Base-by-base conservation (phyloP, 2,888 invertebrate genomes). In the Drosophila pseudotakahashii region DNA sequence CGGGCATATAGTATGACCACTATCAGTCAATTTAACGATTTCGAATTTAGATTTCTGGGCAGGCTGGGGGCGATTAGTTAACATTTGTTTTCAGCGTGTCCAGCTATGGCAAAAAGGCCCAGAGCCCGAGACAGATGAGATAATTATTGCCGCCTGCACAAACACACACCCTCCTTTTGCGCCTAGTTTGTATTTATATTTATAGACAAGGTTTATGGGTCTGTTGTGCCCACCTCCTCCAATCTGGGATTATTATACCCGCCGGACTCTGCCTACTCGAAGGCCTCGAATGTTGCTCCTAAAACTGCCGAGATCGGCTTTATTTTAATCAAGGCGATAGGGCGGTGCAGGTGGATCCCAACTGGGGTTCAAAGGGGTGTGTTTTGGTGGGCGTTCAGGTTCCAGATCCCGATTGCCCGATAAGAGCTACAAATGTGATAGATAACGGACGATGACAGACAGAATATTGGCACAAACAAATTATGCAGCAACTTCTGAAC, bases 81-180 rank as follows among this genome's bases (percentile, higher is more conserved):
- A 66, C 84, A 85, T 88, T 85, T 85, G 84, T 85, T 85, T 82
- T 85, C 52, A 87, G 79, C 84, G 88, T 85, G 84, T 73, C 70
- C 75, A 64, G 75, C 53, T 14, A 14, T 30, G 47, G 47, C 32
- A 14, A 14, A 47, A 47, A 32, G 47, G 47, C 47, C 47, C 47
- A 47, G 47, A 47, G 47, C 32, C 30, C 67, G 66, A 66, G 69
- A 66, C 57, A 62, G 71, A 63, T 74, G 79, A 76, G 86, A 86
- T 79, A 75, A 78, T 71, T 74, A 51, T 4, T 3, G 47, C 52
- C 26, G 73, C 77, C 71, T 76, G 86, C 77, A 81, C 70, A 55
- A 58, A 39, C 50, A 62, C 50, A 62, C 36, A 34, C 51, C 36
- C 34, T 42, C 36, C 32, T 41, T 44, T 36, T 44, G 32, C 34